These are phyloP conservation scores for Noctilio leporinus DNA, from an alignment of 2,113 vertebrate genomes.

Conservation along the genomic window DNA sequence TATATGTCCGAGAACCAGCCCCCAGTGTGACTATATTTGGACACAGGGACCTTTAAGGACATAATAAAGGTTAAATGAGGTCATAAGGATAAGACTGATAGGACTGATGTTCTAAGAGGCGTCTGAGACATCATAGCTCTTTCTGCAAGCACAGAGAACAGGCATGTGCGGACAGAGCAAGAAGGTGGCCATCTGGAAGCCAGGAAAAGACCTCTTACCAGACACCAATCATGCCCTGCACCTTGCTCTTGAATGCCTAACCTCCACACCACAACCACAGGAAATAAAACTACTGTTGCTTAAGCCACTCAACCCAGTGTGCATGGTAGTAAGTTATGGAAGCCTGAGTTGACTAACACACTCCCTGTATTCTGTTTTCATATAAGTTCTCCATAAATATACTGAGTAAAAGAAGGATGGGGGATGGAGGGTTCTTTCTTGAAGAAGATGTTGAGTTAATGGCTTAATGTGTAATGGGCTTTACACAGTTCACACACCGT, in stretches of 20 bases:
- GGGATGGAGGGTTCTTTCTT: background rate
- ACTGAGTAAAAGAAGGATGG: background rate
- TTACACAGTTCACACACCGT: background rate
- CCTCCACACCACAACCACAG: background rate
- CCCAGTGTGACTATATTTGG: background rate
- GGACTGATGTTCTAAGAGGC: background rate
- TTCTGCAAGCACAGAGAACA: background rate
- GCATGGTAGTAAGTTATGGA: background rate
- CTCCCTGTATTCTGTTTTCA: background rate
- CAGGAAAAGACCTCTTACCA: background rate
- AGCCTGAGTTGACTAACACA: background rate
- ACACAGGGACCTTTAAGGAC: background rate
- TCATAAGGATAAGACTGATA: background rate
- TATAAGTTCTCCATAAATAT: background rate
- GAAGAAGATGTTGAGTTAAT: background rate
- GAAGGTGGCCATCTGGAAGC: background rate
- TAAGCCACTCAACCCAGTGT: background rate
- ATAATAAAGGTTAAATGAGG: constrained; percentile 8
- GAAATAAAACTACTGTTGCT: background rate
- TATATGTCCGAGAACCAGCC: background rate
- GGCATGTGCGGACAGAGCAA: background rate
- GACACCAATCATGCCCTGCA: background rate
- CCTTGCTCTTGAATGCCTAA: background rate
- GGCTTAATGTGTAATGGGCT: no score
- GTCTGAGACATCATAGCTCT: background rate